Base-by-base conservation (phyloP, 37 sponge, comb jelly and placozoan species). In the Crambe crambe region DNA sequence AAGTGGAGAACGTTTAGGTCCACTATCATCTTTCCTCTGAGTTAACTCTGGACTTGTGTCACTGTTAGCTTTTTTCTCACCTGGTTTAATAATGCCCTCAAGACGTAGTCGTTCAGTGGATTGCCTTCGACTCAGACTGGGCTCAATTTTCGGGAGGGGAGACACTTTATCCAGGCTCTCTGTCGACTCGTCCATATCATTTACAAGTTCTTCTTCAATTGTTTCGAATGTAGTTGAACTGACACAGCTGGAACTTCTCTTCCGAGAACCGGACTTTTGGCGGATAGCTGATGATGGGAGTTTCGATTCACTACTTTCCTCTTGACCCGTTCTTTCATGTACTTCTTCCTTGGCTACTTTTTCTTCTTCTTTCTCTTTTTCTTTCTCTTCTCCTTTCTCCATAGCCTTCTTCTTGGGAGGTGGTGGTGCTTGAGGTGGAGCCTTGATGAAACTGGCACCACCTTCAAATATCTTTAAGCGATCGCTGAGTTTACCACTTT, bases 381-480 rank as follows among this genome's bases (percentile, higher is more conserved):
- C 80, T n/a, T 36, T 37, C 70, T 80, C 51, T 37, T 29, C 72
- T 27, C 44, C 22, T 38, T 26, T 72, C 5, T 40, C 73, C 60
- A 31, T 36, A 22, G 6, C 56, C 41, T 43, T 3, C 26, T 47
- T 2, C 42, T 27, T 9, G 2, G 41, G 2, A 41, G 41, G 20
- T 25, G 25, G 71, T 2, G 9, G 1, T 2, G 58, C 18, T 32
- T 34, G 59, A 9, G 61, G 70, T 17, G 44, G 68, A 54, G 83
- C 3, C 35, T 42, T 66, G 18, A 56, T n/a, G 56, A 47, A 62
- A 2, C 27, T 67, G 9, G 32, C 39, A 20, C 56, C 66, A 6
- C 79, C 86, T 6, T 79, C 79, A 85, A 86, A 86, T 68, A 80
- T 36, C 69, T 58, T 80, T 40, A 80, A 41, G 32, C 30, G 73